Conservation (phyloP, 2,797 vertebrate genomes). For the Xiphophorus birchmanni region DNA sequence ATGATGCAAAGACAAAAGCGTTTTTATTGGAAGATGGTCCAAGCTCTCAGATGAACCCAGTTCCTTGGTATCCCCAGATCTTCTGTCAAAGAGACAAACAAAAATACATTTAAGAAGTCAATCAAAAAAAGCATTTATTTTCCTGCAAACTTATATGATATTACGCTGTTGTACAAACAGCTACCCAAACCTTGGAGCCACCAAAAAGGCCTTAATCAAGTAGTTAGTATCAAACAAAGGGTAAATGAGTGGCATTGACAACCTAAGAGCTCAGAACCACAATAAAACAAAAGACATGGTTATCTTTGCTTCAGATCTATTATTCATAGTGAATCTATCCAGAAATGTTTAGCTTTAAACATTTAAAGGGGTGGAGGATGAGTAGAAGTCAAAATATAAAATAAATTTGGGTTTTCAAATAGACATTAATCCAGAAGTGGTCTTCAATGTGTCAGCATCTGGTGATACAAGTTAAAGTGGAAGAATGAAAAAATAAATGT, state of each 20-base stretch:
- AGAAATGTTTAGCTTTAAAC: background rate
- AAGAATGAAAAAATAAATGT: too few relatives aligned
- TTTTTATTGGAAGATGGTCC: background rate
- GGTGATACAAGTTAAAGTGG: too few relatives aligned
- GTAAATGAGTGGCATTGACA: background rate
- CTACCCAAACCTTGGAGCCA: background rate
- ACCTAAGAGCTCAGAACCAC: background rate
- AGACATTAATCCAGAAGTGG: background rate
- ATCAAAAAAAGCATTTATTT: background rate
- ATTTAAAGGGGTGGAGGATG: background rate
- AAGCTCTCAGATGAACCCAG: background rate
- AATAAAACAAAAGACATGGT: background rate
- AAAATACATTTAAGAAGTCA: background rate
- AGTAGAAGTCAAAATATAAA: background rate
- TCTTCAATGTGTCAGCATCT: background rate
- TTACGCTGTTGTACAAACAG: background rate
- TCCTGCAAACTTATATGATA: background rate
- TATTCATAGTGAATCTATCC: background rate
- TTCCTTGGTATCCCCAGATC: background rate
- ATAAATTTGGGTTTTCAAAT: background rate
- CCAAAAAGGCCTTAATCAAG: background rate
- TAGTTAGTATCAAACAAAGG: background rate
- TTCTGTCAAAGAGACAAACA: conserved; percentile 27
- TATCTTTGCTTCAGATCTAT: background rate
- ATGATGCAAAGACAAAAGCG: background rate